phyloP scores from a whole-genome alignment of 2,797 vertebrate species.

The Trachurus trachurus region DNA sequence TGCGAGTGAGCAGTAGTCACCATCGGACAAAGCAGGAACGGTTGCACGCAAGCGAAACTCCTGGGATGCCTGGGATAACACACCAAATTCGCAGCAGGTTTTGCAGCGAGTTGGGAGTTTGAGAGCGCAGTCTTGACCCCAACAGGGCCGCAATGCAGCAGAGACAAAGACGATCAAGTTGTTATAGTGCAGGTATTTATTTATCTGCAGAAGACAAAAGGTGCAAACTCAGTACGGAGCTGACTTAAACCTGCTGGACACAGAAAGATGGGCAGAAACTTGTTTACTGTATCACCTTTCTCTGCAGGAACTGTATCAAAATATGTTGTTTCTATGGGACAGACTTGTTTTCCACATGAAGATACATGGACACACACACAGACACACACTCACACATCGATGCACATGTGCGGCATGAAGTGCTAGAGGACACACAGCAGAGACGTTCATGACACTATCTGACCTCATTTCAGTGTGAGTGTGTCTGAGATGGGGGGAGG shows the following conservation, averaged over 20 bases:
- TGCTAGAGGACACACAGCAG: conserved; percentile 61
- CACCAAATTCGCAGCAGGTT: neutral
- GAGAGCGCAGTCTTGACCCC: too few relatives aligned
- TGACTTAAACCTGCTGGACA: too few relatives aligned
- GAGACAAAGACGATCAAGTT: neutral
- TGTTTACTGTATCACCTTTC: neutral
- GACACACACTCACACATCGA: neutral
- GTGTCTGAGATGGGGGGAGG: conserved; percentile 59
- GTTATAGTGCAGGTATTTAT: neutral
- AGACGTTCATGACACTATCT: conserved; percentile 64
- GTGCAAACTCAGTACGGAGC: too few relatives aligned
- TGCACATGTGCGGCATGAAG: conserved; percentile 30
- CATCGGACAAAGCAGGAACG: neutral
- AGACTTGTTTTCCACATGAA: neutral
- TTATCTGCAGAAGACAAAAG: neutral
- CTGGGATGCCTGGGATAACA: neutral
- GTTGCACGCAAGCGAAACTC: too few relatives aligned
- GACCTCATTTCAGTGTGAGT: conserved; percentile 71
- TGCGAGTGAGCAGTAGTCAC: neutral
- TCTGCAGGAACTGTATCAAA: neutral
- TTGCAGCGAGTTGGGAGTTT: too few relatives aligned
- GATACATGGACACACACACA: neutral
- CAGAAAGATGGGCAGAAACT: neutral
- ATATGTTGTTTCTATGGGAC: neutral
- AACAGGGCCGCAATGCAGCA: too few relatives aligned